A percentile compares a stretch with the other conserved stretches of the same genome.
Conservation (phyloP, 2,888 invertebrate genomes). For the Oscheius sp. region DNA sequence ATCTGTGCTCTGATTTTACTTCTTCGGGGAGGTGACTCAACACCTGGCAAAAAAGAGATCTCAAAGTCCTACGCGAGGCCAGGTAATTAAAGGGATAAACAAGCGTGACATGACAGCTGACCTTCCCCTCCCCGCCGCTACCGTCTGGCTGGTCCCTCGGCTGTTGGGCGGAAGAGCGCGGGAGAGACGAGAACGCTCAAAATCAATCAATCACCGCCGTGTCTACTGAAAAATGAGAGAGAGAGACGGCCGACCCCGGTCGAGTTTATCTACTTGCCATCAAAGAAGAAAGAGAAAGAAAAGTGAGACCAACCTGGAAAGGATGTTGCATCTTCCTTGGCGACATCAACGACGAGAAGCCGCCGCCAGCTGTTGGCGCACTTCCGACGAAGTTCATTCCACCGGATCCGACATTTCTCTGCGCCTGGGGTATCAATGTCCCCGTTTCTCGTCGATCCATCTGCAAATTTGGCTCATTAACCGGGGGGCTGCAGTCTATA, state of each 20-base stretch:
- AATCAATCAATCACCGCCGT: not conserved
- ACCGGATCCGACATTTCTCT: conserved; percentile 19
- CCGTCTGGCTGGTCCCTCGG: not conserved
- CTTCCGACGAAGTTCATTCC: conserved; percentile 30
- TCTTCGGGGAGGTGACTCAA: not conserved
- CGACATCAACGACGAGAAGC: conserved; percentile 21
- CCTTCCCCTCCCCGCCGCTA: not conserved
- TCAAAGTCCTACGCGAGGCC: not conserved
- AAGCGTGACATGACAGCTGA: conserved; percentile 31
- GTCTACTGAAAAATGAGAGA: conserved; percentile 12
- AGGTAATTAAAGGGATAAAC: conserved; percentile 12
- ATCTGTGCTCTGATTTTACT: not conserved
- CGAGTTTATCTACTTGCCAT: not conserved
- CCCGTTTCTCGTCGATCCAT: conserved; percentile 39
- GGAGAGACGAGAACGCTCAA: no score
- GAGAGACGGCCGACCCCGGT: not conserved
- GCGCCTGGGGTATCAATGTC: conserved; percentile 36
- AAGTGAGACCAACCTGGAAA: conserved; percentile 32
- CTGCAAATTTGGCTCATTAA: conserved; percentile 22
- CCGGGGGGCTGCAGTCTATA: not conserved
- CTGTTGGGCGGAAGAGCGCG: no score
- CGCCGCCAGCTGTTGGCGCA: conserved; percentile 27
- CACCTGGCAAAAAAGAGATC: not conserved
- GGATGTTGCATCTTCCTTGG: conserved; percentile 38
- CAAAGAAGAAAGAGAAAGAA: not conserved